These are phyloP conservation scores for Leptinotarsa undecemlineata DNA, from an alignment of 1,140 invertebrate genomes.

Conservation along the genomic window DNA sequence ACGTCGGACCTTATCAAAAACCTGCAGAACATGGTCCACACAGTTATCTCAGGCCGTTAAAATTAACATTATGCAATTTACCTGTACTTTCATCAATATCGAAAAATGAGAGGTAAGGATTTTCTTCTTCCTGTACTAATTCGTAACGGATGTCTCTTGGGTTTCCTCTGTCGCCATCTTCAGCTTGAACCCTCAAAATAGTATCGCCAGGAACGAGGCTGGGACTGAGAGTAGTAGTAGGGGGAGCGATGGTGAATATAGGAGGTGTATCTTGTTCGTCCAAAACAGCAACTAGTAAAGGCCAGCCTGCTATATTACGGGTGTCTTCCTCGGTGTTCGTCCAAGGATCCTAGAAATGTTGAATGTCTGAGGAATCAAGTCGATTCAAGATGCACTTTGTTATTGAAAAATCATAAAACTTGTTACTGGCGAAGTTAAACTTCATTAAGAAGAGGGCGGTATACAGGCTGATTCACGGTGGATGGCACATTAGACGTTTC, in stretches of 20 bases:
- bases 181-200: conserved; percentile 75
- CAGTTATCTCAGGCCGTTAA: too few species aligned
- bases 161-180: conserved; percentile 85
- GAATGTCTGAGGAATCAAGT: neutral
- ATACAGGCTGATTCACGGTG: too few species aligned
- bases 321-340: conserved; percentile 78
- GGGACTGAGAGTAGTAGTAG: conserved; percentile 71
- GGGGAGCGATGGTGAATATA: conserved; percentile 78
- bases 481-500: too few species aligned
- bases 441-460: too few species aligned
- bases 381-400: neutral
- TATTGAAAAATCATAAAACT: neutral
- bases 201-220: conserved; percentile 68
- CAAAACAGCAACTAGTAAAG: conserved; percentile 78
- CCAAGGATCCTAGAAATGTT: conserved; percentile 73
- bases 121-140: conserved; percentile 69
- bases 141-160: conserved; percentile 82
- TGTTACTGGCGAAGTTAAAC: neutral
- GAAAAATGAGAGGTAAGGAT: conserved; percentile 15
- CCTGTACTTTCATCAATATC: conserved; percentile 10
- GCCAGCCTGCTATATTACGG: conserved; percentile 80
- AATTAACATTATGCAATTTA: neutral
- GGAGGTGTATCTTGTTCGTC: conserved; percentile 88
- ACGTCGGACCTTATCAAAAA: too few species aligned
- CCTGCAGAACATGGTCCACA: too few species aligned